Conservation (phyloP, 1,140 invertebrate genomes). For the Eurosta solidaginis region DNA sequence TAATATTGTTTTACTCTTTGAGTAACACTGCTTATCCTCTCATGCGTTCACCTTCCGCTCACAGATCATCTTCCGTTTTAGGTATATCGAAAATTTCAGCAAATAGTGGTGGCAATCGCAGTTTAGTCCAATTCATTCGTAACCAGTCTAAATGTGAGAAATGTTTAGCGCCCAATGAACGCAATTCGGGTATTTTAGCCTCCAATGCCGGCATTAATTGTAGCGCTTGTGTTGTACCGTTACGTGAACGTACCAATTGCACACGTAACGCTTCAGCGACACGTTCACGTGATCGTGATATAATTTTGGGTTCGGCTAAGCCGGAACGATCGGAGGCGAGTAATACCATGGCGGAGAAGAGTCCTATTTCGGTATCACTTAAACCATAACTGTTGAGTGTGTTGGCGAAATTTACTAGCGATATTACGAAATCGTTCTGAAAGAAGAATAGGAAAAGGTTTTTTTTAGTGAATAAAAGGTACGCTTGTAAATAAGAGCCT, state of each 20-base stretch:
- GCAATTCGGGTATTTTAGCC: slow-evolving; percentile 78
- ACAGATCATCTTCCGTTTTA: slow-evolving; percentile 74
- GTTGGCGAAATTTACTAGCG: slow-evolving; percentile 78
- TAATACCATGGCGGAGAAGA: slow-evolving; percentile 86
- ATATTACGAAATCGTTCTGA: slow-evolving; percentile 74
- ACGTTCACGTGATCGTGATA: slow-evolving; percentile 82
- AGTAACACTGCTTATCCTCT: not conserved
- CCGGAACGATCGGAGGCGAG: slow-evolving; percentile 79
- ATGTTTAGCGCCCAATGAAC: slow-evolving; percentile 82
- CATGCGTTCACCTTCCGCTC: not conserved
- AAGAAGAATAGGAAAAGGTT: slow-evolving; percentile 31
- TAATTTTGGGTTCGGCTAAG: slow-evolving; percentile 80
- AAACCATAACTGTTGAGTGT: slow-evolving; percentile 78
- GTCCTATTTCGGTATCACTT: slow-evolving; percentile 87
- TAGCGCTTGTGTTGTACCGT: slow-evolving; percentile 60
- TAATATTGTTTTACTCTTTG: not conserved
- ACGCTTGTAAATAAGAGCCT: too few relatives aligned
- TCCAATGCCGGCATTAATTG: slow-evolving; percentile 73
- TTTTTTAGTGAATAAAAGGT: too few relatives aligned
- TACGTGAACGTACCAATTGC: slow-evolving; percentile 55
- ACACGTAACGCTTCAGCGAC: slow-evolving; percentile 74
- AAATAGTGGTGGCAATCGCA: slow-evolving; percentile 88
- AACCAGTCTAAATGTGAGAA: slow-evolving; percentile 89
- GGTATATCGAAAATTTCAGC: slow-evolving; percentile 98
- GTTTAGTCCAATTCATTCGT: slow-evolving; percentile 81